Base-by-base conservation (phyloP, 1,140 invertebrate genomes). In the Magallana gigas region DNA sequence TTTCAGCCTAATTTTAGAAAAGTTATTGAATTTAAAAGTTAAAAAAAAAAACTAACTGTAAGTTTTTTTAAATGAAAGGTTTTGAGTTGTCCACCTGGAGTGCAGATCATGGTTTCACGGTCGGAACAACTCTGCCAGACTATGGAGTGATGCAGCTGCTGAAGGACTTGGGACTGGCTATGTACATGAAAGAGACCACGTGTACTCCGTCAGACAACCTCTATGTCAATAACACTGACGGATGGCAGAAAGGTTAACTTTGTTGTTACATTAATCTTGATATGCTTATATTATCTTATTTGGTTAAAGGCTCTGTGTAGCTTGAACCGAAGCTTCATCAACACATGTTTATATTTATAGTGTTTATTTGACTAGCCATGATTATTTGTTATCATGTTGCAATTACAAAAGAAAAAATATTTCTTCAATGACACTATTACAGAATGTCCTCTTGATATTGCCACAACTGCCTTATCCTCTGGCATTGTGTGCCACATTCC, bases 41-140 rank as follows among this genome's bases (percentile, higher is more conserved):
- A 1, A 23, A 23, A 23, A 23, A 23, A 23, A 23, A 23, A 23
- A 23, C 23, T 23, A 23, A 23, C 23, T 23, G 23, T 23, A 23
- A 23, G 23, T 23, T 23, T 76, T 23, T 76, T 76, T 29, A 5
- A 8, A 29, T 12, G 8, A 36, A 36, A 88, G 87, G 80, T 68
- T 88, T 88, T 57, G 80, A 76, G 1, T 71, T 88, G 87, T 64
- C 58, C 12, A 64, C 18, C 9, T 88, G 84, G 83, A 71, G 85
- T 57, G 36, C n/a, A 8, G 83, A 83, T 8, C 60, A 60, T 1
- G 57, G 58, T 57, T 59, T 85, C 14, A 57, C 84, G 1, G 8
- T 29, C 0, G 83, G 68, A 18, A 12, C 68, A 76, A 12, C 14
- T 76, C 11, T 83, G 8, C 56, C 48, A 11, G 81, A 83, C 36